Conservation (phyloP, 2,113 vertebrate species). For the Agelaius phoeniceus region DNA sequence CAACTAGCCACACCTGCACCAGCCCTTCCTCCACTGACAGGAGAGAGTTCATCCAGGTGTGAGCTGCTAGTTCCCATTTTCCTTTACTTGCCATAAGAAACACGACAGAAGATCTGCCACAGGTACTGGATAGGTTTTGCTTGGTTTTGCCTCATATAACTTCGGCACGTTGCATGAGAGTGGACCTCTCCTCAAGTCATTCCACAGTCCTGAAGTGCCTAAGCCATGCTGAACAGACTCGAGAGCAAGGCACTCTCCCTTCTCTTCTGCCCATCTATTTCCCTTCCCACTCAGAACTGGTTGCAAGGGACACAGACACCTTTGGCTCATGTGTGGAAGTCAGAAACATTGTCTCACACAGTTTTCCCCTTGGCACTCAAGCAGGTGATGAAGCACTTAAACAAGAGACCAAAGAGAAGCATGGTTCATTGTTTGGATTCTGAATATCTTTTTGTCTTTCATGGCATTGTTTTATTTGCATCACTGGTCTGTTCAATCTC, state of each 20-base stretch:
- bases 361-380: not conserved
- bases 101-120: not conserved
- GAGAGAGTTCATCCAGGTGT: not conserved
- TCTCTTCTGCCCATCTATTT: not conserved
- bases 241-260: not conserved
- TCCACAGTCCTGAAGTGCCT: not conserved
- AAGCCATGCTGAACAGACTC: not conserved
- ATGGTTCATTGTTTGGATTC: conserved; percentile 61
- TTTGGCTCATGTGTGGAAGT: not conserved
- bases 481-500: conserved; percentile 74
- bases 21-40: not conserved
- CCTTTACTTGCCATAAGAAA: not conserved
- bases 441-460: conserved; percentile 55
- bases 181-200: not conserved
- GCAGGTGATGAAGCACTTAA: conserved; percentile 12
- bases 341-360: not conserved
- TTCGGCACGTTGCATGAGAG: not conserved
- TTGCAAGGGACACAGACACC: not conserved
- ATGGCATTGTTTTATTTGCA: conserved; percentile 36
- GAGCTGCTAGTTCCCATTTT: not conserved
- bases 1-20: not conserved
- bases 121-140: not conserved
- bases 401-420: conserved; percentile 65
- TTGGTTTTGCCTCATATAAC: not conserved
- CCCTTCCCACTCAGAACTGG: not conserved